A percentile compares a stretch with the other conserved stretches of the same genome.
Conservation (phyloP, 2,888 invertebrate genomes). For the Drosophila sordidula region DNA sequence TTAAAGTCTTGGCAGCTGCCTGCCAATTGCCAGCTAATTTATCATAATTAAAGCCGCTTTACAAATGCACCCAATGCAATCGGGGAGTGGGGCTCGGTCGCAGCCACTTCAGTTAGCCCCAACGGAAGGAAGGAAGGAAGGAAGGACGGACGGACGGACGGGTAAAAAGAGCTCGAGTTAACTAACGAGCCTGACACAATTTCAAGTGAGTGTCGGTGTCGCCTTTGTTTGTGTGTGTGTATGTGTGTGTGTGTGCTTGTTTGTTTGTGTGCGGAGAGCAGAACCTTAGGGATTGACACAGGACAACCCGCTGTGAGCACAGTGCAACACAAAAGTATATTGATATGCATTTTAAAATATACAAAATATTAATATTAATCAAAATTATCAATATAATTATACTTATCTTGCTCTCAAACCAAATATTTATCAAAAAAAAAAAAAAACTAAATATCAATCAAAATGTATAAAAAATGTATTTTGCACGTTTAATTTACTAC, state of each 20-base stretch:
- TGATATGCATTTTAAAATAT: background rate
- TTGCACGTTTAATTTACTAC: too few relatives aligned
- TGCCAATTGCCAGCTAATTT: constrained; percentile 58
- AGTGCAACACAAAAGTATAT: constrained; percentile 3
- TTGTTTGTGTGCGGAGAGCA: background rate
- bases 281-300: constrained; percentile 19
- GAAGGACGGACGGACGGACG: constrained; percentile 2
- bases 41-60: constrained; percentile 69
- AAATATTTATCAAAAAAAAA: too few relatives aligned
- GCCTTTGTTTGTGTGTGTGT: constrained; percentile 14
- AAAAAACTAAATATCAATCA: too few relatives aligned
- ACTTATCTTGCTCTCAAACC: too few relatives aligned
- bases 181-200: constrained; percentile 69
- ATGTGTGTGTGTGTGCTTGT: constrained; percentile 1
- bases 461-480: background rate
- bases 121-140: constrained; percentile 12
- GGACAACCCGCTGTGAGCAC: constrained; percentile 37
- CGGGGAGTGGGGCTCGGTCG: background rate
- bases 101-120: background rate
- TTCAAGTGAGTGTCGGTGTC: constrained; percentile 47
- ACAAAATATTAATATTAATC: background rate
- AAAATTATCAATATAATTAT: too few relatives aligned
- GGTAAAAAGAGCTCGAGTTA: constrained; percentile 27
- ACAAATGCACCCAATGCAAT: constrained; percentile 34
- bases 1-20: constrained; percentile 29